phyloP scores from a whole-genome alignment of 2,888 invertebrate genomes.

The Oasisia sp. region DNA sequence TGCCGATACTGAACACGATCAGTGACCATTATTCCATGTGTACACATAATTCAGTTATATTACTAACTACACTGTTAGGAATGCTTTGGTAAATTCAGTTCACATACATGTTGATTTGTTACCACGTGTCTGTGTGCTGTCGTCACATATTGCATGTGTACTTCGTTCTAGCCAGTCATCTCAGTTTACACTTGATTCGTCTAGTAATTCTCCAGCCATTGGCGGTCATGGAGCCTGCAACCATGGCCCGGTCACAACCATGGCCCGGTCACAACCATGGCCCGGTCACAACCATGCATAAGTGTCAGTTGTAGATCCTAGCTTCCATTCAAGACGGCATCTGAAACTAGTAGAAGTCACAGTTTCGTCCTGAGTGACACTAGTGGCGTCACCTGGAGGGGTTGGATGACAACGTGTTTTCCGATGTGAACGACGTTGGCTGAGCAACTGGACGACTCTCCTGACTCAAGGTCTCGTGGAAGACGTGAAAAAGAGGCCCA shows the following conservation, averaged over 20 bases:
- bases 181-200: neutral
- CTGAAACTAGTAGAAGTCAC: neutral
- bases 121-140: neutral
- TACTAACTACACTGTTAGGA: neutral
- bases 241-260: neutral
- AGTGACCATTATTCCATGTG: no score
- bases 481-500: constrained; percentile 63
- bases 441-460: constrained; percentile 12
- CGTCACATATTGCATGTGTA: neutral
- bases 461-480: constrained; percentile 29
- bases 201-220: neutral
- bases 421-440: constrained; percentile 30
- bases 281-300: neutral
- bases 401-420: constrained; percentile 33
- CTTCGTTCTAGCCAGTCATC: neutral
- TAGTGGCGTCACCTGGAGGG: constrained; percentile 28
- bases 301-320: neutral
- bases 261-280: neutral
- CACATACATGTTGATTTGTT: neutral
- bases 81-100: neutral
- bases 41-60: neutral
- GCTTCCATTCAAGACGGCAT: neutral
- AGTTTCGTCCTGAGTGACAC: neutral
- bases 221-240: neutral
- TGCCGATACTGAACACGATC: no score